These are phyloP conservation scores for Auanema freiburgensis DNA, from an alignment of 2,888 invertebrate genomes.

Conservation along the genomic window DNA sequence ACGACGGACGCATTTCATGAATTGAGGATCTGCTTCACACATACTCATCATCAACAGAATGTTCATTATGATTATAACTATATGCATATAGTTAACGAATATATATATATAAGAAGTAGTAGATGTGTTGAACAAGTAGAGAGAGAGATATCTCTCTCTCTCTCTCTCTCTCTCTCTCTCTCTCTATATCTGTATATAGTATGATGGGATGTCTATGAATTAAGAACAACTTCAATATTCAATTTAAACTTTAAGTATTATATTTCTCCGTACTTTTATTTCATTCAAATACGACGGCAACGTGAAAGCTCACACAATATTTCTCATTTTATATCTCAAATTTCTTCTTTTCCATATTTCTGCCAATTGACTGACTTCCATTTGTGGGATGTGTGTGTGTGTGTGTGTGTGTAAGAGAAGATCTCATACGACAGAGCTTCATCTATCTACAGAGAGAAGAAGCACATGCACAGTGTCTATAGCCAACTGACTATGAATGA, in stretches of 20 bases:
- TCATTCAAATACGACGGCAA: neutral
- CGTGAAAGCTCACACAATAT: slow-evolving; percentile 1
- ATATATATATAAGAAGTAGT: neutral
- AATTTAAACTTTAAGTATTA: neutral
- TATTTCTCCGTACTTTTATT: neutral
- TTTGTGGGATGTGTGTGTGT: no score
- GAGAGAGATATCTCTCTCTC: slow-evolving; percentile 12
- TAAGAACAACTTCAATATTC: neutral
- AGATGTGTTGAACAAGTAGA: slow-evolving; percentile 9
- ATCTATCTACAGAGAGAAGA: slow-evolving; percentile 4
- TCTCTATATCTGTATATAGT: slow-evolving; percentile 12
- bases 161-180: no score
- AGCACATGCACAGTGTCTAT: no score
- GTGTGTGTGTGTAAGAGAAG: neutral
- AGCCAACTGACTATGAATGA: no score
- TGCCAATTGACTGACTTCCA: slow-evolving; percentile 14
- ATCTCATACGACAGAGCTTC: neutral
- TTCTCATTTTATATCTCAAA: neutral
- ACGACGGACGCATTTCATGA: neutral
- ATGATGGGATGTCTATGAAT: neutral
- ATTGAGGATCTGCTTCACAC: neutral
- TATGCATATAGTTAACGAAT: neutral
- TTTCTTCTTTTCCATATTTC: slow-evolving; percentile 19
- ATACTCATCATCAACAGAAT: neutral
- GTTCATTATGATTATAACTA: neutral